Percentiles rank a stretch among this genome's conserved stretches.
These are phyloP conservation scores for Apteryx owenii DNA, from an alignment of 2,113 vertebrate species.

Conservation along the genomic window DNA sequence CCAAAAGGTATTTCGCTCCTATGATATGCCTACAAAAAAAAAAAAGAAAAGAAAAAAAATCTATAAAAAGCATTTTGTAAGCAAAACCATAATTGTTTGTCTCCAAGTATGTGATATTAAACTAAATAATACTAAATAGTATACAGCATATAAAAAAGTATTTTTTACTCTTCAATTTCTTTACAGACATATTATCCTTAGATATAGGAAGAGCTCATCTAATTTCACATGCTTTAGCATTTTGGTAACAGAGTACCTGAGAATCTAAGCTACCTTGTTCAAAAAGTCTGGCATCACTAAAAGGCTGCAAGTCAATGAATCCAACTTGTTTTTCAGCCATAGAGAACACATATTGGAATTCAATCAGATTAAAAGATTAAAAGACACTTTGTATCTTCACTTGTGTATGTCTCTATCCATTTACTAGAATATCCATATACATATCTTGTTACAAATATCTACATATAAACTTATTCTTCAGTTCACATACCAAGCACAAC, in stretches of 20 bases:
- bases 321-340: background rate
- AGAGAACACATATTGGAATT: background rate
- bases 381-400: background rate
- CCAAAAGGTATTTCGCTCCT: background rate
- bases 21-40: slow-evolving; percentile 20
- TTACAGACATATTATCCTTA: background rate
- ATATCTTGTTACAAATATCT: background rate
- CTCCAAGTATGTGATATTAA: background rate
- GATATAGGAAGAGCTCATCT: background rate
- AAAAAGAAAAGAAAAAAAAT: background rate
- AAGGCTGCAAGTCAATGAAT: background rate
- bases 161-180: background rate
- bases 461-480: background rate
- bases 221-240: background rate
- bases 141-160: background rate
- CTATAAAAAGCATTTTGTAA: background rate
- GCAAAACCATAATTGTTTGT: background rate
- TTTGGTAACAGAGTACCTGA: background rate
- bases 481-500: background rate
- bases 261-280: background rate
- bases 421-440: background rate
- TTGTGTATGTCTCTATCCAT: background rate
- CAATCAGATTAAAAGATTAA: background rate
- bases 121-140: background rate
- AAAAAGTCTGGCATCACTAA: background rate